Base-by-base conservation (phyloP, 2,888 invertebrate species). In the Xestobium rufovillosum region DNA sequence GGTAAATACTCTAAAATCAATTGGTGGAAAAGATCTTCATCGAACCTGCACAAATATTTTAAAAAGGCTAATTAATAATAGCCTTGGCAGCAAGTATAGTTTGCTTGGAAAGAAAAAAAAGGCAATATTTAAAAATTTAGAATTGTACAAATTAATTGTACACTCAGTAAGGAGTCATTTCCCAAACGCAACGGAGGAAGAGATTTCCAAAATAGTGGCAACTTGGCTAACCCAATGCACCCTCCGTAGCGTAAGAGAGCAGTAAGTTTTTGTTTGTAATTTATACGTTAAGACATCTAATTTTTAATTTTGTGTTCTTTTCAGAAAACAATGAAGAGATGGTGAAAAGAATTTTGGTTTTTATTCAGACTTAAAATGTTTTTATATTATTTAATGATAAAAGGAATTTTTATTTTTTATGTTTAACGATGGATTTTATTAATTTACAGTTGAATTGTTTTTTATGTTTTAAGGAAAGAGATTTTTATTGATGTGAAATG, bases 111-210 rank as follows among this genome's bases (percentile, higher is more conserved):
- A n/a, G n/a, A n/a, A n/a, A n/a, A n/a, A n/a, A n/a, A n/a, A n/a
- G n/a, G n/a, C n/a, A n/a, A n/a, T n/a, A n/a, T 19, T 19, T 19
- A 19, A 19, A n/a, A n/a, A 19, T n/a, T 19, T 19, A 19, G 6
- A 19, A n/a, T 19, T n/a, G n/a, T 19, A 19, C n/a, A 19, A 19
- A 19, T n/a, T 19, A 19, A n/a, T 19, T 19, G n/a, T 19, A n/a
- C 6, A 19, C 6, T 6, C 23, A 6, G 23, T 19, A n/a, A 19
- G 6, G n/a, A 19, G 23, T n/a, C 23, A n/a, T 8, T 19, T 19
- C n/a, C 6, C 23, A 19, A n/a, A 19, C n/a, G 23, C 23, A 6
- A 19, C 23, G n/a, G 23, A 19, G n/a, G 23, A 19, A n/a, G 23
- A 19, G n/a, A n/a, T 19, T 8, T 19, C 23, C n/a, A 8, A 19